Evolutionary conservation across 2,113 vertebrate species (phyloP).

Genomic region (Sminthopsis crassicaudata): DNA sequence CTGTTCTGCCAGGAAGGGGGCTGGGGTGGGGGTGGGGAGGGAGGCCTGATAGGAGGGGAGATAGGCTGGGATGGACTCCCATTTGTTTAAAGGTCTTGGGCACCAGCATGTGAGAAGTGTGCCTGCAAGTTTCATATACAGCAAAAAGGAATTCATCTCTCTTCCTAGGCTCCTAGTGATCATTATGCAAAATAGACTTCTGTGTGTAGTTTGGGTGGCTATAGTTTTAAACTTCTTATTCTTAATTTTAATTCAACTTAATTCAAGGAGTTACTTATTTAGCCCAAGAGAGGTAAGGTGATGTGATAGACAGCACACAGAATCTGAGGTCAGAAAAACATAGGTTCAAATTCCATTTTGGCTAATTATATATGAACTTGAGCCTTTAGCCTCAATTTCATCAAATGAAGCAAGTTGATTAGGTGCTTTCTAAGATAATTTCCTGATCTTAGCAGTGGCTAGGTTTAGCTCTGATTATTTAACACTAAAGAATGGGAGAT

Average conservation of each 20-base stretch:
- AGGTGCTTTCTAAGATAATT: background rate
- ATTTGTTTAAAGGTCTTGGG: background rate
- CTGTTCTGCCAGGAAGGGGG: background rate
- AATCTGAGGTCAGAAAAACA: background rate
- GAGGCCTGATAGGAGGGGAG: background rate
- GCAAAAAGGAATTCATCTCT: background rate
- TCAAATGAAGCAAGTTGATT: background rate
- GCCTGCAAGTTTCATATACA: background rate
- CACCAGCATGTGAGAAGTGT: background rate
- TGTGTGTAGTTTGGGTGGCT: background rate
- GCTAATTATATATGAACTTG: background rate
- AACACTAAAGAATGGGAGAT: background rate
- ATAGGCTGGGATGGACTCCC: background rate
- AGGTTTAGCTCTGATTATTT: background rate
- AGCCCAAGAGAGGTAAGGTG: background rate
- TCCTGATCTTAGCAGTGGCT: background rate
- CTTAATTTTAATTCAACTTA: background rate
- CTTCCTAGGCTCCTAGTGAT: background rate
- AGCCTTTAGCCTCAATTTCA: background rate
- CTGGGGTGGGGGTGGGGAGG: background rate
- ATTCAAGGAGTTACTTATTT: background rate
- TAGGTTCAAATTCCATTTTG: background rate
- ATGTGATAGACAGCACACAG: background rate
- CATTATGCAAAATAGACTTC: background rate
- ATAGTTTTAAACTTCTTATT: background rate